These are phyloP conservation scores for Mizuhopecten yessoensis DNA, from an alignment of 1,140 invertebrate genomes.

Conservation along the genomic window DNA sequence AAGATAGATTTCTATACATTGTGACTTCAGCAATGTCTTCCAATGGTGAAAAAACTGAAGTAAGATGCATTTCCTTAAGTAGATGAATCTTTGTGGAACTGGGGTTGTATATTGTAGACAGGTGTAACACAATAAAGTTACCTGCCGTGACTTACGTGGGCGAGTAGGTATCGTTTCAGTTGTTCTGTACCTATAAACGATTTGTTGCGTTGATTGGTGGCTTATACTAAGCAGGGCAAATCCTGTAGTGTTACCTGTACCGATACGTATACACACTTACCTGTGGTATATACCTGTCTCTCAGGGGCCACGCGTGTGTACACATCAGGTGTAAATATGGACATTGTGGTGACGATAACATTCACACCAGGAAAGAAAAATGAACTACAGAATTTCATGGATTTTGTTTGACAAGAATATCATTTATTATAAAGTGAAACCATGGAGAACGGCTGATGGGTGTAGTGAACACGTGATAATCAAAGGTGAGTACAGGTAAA, in stretches of 20 bases:
- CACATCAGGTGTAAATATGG: constrained; percentile 24
- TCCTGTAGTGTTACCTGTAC: neutral
- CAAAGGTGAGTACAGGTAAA: constrained; percentile 38
- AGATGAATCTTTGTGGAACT: no score
- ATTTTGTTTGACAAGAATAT: neutral
- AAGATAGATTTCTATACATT: no score
- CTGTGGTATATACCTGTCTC: neutral
- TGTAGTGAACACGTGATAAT: neutral
- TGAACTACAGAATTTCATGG: neutral
- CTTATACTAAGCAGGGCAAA: neutral
- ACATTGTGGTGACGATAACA: no score
- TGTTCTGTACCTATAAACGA: constrained; percentile 7
- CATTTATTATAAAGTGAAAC: neutral
- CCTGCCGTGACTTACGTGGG: neutral
- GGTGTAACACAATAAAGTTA: neutral
- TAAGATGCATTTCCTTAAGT: no score
- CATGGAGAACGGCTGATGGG: neutral
- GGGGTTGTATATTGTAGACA: no score
- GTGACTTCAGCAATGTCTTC: no score
- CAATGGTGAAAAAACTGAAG: no score
- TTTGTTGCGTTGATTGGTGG: neutral
- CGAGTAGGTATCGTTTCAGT: constrained; percentile 7
- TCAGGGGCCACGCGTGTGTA: neutral
- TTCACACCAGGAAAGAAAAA: neutral
- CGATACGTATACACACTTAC: constrained; percentile 24